Evolutionary conservation across 2,797 vertebrate species (phyloP).

Genomic region (Acipenser oxyrinchus): DNA sequence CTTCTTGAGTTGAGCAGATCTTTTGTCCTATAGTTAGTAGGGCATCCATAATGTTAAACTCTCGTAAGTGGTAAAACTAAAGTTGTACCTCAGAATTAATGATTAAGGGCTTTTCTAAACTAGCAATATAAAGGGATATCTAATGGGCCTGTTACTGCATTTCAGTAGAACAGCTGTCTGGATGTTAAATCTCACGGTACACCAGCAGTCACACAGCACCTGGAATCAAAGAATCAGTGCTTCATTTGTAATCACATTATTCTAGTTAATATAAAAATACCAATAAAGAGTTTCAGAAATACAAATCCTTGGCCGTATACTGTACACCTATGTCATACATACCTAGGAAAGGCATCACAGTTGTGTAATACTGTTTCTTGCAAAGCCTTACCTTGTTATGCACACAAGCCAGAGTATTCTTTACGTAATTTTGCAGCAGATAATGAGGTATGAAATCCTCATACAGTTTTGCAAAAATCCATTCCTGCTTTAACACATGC

Average conservation of each 20-base stretch:
- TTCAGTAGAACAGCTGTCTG: slow-evolving; percentile 51
- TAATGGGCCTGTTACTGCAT: slow-evolving; percentile 23
- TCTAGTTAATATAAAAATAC: background rate
- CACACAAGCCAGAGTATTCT: background rate
- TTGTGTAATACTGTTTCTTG: background rate
- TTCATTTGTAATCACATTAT: slow-evolving; percentile 12
- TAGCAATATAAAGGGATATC: slow-evolving; percentile 14
- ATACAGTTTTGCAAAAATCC: background rate
- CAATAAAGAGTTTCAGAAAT: background rate
- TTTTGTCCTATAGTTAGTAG: too few species aligned
- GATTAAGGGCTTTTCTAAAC: background rate
- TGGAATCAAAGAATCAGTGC: slow-evolving; percentile 23
- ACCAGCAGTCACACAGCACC: slow-evolving; percentile 12
- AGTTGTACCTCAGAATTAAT: too few species aligned
- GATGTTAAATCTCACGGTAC: slow-evolving; percentile 25
- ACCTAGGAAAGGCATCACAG: too few species aligned
- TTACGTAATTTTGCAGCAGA: background rate
- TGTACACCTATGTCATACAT: too few species aligned
- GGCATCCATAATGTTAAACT: too few species aligned
- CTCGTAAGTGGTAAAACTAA: too few species aligned
- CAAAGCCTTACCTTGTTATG: background rate
- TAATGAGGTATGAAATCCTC: background rate
- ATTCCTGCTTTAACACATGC: background rate
- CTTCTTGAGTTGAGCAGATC: too few species aligned
- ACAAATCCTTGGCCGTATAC: too few species aligned